phyloP scores from a whole-genome alignment of 64 coral and sea anemone species.

The Montipora foliosa region DNA sequence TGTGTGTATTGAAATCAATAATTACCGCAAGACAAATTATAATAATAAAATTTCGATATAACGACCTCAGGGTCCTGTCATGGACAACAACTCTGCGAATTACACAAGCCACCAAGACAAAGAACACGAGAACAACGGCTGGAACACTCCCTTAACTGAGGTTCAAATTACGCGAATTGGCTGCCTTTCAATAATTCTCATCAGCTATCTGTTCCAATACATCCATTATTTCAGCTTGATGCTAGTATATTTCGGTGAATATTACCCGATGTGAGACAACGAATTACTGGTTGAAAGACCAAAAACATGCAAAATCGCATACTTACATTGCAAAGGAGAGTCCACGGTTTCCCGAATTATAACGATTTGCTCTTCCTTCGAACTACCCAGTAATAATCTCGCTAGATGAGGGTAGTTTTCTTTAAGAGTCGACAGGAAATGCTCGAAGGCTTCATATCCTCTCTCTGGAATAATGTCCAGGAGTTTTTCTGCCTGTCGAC shows the following conservation, averaged over 20 bases:
- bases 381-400: slow-evolving; percentile 66
- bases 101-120: no score
- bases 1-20: no score
- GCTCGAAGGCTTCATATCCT: slow-evolving; percentile 84
- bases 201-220: neutral
- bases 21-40: no score
- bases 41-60: no score
- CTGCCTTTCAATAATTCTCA: no score
- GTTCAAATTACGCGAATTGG: neutral
- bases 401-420: slow-evolving; percentile 97
- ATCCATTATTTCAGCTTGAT: neutral
- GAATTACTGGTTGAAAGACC: neutral
- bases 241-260: neutral
- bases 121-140: neutral
- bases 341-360: slow-evolving; percentile 66
- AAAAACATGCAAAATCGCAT: neutral
- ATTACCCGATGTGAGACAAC: neutral
- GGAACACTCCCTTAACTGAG: neutral
- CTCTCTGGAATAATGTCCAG: slow-evolving; percentile 88
- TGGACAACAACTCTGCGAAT: no score
- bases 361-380: slow-evolving; percentile 34
- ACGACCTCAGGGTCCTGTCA: no score
- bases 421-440: slow-evolving; percentile 69
- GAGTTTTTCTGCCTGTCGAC: slow-evolving; percentile 74
- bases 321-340: slow-evolving; percentile 84